Percentiles rank a stretch among this genome's conserved stretches.
phyloP scores from a whole-genome alignment of 2,888 invertebrate genomes.

The Synergus laeviventris region DNA sequence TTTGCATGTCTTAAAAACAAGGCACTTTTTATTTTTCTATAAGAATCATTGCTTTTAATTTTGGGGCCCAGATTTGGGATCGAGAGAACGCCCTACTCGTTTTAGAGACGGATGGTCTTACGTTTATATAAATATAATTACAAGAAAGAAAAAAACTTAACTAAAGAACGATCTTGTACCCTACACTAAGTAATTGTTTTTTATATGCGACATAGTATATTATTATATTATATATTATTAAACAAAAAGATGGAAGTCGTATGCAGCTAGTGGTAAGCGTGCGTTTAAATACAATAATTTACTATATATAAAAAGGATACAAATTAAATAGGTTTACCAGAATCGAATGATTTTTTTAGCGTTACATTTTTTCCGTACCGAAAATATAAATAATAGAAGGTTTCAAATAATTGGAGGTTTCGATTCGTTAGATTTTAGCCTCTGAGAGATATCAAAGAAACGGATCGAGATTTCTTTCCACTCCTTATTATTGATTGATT shows the following conservation, averaged over 20 bases:
- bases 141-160: constrained; percentile 63
- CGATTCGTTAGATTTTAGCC: not conserved
- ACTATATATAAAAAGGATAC: constrained; percentile 60
- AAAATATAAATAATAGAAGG: constrained; percentile 1
- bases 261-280: constrained; percentile 69
- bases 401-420: not conserved
- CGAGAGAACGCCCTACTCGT: constrained; percentile 57
- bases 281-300: constrained; percentile 69
- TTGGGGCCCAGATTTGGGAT: constrained; percentile 49
- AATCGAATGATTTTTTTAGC: constrained; percentile 67
- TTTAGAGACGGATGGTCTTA: constrained; percentile 59
- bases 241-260: constrained; percentile 61
- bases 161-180: constrained; percentile 72
- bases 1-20: constrained; percentile 28
- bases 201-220: constrained; percentile 74
- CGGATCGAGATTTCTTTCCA: not conserved
- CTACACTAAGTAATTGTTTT: constrained; percentile 74
- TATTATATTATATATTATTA: constrained; percentile 69
- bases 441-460: not conserved
- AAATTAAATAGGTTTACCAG: constrained; percentile 63
- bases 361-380: constrained; percentile 62
- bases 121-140: constrained; percentile 66
- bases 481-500: not conserved
- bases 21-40: not conserved
- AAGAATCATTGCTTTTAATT: constrained; percentile 1